Conservation (phyloP, 1,140 invertebrate genomes). For the Odontomachus brunneus region DNA sequence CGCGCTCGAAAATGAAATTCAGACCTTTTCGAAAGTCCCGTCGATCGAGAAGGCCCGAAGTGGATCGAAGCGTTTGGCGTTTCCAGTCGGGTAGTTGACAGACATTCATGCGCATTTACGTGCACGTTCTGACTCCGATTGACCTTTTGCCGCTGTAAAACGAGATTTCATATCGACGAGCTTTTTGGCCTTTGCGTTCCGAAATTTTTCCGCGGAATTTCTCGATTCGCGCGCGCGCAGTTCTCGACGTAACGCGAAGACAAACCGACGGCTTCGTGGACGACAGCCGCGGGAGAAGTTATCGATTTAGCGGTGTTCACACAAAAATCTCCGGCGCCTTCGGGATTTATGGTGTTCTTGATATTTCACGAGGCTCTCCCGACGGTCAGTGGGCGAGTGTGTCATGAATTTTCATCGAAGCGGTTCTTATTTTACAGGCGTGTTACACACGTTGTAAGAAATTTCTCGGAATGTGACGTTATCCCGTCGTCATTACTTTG, state of each 20-base stretch:
- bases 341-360: constrained; percentile 31
- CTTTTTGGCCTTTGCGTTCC: too few relatives aligned
- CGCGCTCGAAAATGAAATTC: constrained; percentile 1
- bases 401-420: constrained; percentile 60
- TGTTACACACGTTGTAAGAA: constrained; percentile 55
- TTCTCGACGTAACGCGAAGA: not conserved
- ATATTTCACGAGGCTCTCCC: constrained; percentile 25
- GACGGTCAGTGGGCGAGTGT: constrained; percentile 4
- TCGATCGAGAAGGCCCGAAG: too few relatives aligned
- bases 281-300: not conserved
- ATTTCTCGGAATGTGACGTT: constrained; percentile 65
- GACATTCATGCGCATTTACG: too few relatives aligned
- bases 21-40: too few relatives aligned
- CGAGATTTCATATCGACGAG: too few relatives aligned
- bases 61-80: too few relatives aligned
- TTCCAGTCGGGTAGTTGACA: too few relatives aligned
- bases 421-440: constrained; percentile 63
- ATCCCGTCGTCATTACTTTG: constrained; percentile 46
- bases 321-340: constrained; percentile 6
- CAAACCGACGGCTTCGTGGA: not conserved
- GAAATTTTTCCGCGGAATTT: constrained; percentile 16
- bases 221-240: too few relatives aligned
- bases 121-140: too few relatives aligned
- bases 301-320: constrained; percentile 1
- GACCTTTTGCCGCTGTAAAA: too few relatives aligned